Conservation (phyloP, 2,797 vertebrate species). For the Epinephelus malabaricus region DNA sequence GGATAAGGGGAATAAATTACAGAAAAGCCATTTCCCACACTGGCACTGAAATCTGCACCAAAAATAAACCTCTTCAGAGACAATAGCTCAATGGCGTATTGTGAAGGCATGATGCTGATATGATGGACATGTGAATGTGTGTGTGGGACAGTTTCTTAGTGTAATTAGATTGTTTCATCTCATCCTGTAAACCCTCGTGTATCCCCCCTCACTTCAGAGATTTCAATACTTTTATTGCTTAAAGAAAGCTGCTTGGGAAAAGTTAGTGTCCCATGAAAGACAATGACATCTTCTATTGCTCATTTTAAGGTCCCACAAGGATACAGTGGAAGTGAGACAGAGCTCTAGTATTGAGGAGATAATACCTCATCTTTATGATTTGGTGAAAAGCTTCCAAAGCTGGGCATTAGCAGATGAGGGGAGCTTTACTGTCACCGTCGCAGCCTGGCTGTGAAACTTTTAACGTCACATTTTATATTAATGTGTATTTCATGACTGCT, state of each 20-base stretch:
- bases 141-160: background rate
- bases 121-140: slow-evolving; percentile 20
- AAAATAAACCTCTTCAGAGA: slow-evolving; percentile 31
- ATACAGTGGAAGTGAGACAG: slow-evolving; percentile 44
- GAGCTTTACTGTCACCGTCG: slow-evolving; percentile 32
- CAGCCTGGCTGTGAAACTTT: slow-evolving; percentile 34
- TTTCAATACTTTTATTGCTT: slow-evolving; percentile 34
- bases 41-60: slow-evolving; percentile 25
- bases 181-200: slow-evolving; percentile 3
- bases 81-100: background rate
- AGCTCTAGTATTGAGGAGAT: slow-evolving; percentile 36
- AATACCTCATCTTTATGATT: slow-evolving; percentile 73
- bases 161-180: slow-evolving; percentile 10
- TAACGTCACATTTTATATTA: slow-evolving; percentile 22
- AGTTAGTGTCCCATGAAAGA: slow-evolving; percentile 67
- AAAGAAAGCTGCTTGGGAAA: slow-evolving; percentile 55
- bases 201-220: slow-evolving; percentile 5
- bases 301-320: slow-evolving; percentile 59
- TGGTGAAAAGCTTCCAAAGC: slow-evolving; percentile 46
- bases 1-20: slow-evolving; percentile 27
- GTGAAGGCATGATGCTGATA: slow-evolving; percentile 29
- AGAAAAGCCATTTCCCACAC: slow-evolving; percentile 18
- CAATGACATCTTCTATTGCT: slow-evolving; percentile 60
- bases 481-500: slow-evolving; percentile 32
- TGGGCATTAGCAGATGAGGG: slow-evolving; percentile 48